Percentiles rank a stretch among this genome's conserved stretches.
phyloP scores from a whole-genome alignment of 2,888 invertebrate species.

The Polydrusus pterygomalis region DNA sequence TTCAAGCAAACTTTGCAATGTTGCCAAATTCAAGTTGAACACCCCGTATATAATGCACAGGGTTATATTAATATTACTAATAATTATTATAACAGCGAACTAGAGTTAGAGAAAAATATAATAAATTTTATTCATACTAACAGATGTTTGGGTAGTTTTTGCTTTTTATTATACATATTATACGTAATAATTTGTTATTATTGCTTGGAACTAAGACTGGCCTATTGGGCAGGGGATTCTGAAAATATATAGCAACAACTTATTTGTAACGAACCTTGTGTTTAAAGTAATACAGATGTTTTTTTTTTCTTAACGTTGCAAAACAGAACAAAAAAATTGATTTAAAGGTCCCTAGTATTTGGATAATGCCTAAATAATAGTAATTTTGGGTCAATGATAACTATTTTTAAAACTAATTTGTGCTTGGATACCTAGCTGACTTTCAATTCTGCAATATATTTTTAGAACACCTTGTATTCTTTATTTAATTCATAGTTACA shows the following conservation, averaged over 20 bases:
- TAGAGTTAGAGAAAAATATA: conserved; percentile 58
- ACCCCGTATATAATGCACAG: conserved; percentile 64
- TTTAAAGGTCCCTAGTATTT: no score
- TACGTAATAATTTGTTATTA: conserved; percentile 41
- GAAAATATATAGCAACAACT: conserved; percentile 1
- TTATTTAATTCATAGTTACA: conserved; percentile 36
- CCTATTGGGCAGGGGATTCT: conserved; percentile 42
- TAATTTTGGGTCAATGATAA: no score
- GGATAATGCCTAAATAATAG: no score
- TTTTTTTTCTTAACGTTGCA: no score
- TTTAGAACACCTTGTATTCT: conserved; percentile 17
- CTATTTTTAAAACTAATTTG: no score
- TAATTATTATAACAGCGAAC: conserved; percentile 66
- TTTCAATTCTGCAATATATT: conserved; percentile 18
- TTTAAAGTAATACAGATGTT: no score
- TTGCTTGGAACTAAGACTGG: conserved; percentile 54
- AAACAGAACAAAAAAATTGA: no score
- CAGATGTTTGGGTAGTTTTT: conserved; percentile 57
- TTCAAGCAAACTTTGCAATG: neutral
- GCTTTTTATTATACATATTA: conserved; percentile 49
- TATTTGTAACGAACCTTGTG: neutral
- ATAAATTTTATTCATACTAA: conserved; percentile 32
- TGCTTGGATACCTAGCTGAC: no score
- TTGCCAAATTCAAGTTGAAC: neutral
- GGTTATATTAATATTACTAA: conserved; percentile 63